These are phyloP conservation scores for Rafetus swinhoei DNA, from an alignment of 2,113 vertebrate genomes.

Conservation along the genomic window DNA sequence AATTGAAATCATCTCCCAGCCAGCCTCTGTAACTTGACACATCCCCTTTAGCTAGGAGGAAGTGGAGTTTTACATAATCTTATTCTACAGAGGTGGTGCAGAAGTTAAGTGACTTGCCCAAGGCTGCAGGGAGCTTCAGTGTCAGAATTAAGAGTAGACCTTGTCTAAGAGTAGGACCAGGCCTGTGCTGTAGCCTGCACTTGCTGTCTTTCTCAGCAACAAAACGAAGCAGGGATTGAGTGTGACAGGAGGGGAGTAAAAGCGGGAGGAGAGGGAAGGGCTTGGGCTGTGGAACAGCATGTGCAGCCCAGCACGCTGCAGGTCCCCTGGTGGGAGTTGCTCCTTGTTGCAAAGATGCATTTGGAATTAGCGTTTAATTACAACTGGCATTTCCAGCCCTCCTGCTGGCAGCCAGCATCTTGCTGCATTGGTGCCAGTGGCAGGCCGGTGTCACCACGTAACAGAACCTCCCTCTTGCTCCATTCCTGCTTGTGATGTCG, in stretches of 20 bases:
- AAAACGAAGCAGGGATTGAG: background rate
- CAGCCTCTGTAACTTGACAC: background rate
- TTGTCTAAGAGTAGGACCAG: too few species aligned
- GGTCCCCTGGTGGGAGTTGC: background rate
- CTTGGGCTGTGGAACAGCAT: background rate
- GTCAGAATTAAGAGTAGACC: background rate
- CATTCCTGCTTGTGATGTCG: background rate
- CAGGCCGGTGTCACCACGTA: background rate
- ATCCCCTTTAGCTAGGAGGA: background rate
- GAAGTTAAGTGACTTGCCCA: background rate
- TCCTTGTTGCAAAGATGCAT: background rate
- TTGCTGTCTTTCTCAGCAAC: background rate
- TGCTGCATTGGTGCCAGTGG: background rate
- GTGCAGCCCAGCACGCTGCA: background rate
- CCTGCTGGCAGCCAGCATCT: constrained; percentile 53
- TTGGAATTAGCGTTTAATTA: constrained; percentile 66
- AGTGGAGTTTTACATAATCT: background rate
- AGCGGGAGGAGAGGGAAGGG: background rate
- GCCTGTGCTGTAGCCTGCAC: background rate
- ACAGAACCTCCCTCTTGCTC: background rate
- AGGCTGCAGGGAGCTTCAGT: background rate
- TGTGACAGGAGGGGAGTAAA: too few species aligned
- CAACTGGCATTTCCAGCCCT: constrained; percentile 19
- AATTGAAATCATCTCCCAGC: background rate
- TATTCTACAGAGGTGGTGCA: background rate